These are phyloP conservation scores for Drosophila prostipennis DNA, from an alignment of 2,888 invertebrate species.

Conservation along the genomic window DNA sequence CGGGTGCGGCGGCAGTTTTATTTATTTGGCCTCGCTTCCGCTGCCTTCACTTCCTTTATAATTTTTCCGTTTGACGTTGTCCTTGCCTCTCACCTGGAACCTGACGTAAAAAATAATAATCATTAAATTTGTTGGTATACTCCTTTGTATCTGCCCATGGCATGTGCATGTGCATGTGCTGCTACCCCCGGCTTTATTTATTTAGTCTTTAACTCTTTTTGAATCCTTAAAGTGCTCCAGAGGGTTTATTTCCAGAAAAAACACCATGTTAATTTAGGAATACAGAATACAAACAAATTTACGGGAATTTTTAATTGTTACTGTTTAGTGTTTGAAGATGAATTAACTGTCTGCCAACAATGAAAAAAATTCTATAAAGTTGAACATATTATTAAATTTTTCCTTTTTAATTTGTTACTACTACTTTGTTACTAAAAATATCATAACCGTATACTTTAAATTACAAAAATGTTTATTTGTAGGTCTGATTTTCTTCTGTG, in stretches of 20 bases:
- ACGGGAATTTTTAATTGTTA: no score
- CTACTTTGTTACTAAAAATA: no score
- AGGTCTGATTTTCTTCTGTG: slow-evolving; percentile 49
- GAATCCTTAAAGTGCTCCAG: not conserved
- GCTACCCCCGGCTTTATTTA: not conserved
- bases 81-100: slow-evolving; percentile 63
- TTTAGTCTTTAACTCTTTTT: not conserved
- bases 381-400: not conserved
- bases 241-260: no score
- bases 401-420: no score
- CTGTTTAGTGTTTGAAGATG: no score
- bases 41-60: not conserved
- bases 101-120: slow-evolving; percentile 65
- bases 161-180: slow-evolving; percentile 18
- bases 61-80: slow-evolving; percentile 10
- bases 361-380: not conserved
- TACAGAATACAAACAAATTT: no score
- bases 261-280: no score
- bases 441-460: no score
- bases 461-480: not conserved
- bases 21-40: not conserved
- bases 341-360: no score
- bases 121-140: slow-evolving; percentile 81
- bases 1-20: not conserved
- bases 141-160: slow-evolving; percentile 57